Percentiles rank a stretch among this genome's conserved stretches.
Evolutionary conservation across 2,888 invertebrate species (phyloP).

Genomic region (Blastobasis lacticolella): DNA sequence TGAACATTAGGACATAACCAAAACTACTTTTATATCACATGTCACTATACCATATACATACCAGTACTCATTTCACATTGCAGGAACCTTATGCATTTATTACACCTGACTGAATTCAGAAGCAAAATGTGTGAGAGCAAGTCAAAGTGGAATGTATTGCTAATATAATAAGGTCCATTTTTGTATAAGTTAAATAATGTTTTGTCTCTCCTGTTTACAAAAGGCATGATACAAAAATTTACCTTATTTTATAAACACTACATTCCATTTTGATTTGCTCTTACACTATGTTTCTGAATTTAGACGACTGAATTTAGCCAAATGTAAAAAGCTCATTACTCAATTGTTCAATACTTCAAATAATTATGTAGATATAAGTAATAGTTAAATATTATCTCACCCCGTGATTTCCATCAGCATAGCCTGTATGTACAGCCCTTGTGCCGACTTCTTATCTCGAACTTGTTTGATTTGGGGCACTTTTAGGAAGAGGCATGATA

Average conservation of each 20-base stretch:
- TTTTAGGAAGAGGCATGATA: slow-evolving; percentile 85
- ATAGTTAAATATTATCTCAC: slow-evolving; percentile 50
- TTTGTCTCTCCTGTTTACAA: neutral
- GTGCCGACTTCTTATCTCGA: slow-evolving; percentile 76
- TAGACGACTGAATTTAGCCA: too few species aligned
- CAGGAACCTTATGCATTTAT: neutral
- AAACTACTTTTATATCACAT: neutral
- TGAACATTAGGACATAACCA: too few species aligned
- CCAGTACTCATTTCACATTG: neutral
- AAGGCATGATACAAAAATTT: too few species aligned
- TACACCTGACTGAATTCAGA: too few species aligned
- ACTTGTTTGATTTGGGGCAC: slow-evolving; percentile 87
- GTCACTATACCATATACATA: neutral
- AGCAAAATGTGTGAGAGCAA: too few species aligned
- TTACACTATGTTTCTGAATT: too few species aligned
- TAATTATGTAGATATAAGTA: neutral
- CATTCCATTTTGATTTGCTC: too few species aligned
- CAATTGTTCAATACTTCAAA: too few species aligned
- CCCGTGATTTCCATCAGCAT: slow-evolving; percentile 80
- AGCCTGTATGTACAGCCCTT: slow-evolving; percentile 79
- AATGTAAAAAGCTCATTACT: too few species aligned
- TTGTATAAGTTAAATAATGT: neutral
- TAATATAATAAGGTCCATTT: too few species aligned
- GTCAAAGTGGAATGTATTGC: too few species aligned
- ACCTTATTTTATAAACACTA: neutral